Percentiles rank a stretch among this genome's conserved stretches.
phyloP scores from a whole-genome alignment of 1,140 invertebrate genomes.

The Procambarus virginalis region DNA sequence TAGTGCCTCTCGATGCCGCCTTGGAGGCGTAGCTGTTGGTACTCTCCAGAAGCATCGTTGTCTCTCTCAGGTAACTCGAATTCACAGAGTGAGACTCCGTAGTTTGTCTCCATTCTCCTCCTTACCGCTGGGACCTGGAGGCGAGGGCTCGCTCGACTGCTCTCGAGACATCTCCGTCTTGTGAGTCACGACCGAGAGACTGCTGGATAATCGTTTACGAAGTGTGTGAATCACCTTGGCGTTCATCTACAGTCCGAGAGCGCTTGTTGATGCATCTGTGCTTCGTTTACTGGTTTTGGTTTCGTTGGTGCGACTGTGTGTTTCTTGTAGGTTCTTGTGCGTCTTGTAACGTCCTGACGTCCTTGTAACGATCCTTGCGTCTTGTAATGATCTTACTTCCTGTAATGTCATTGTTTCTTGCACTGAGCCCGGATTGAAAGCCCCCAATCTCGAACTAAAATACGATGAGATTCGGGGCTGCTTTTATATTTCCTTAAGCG shows the following conservation, averaged over 20 bases:
- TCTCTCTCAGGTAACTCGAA: constrained; percentile 50
- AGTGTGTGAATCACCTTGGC: neutral
- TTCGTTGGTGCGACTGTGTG: no score
- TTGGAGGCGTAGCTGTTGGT: neutral
- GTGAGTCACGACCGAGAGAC: no score
- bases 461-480: neutral
- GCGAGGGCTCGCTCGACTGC: neutral
- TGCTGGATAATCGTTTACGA: neutral
- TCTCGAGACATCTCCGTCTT: no score
- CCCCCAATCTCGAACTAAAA: neutral
- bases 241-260: no score
- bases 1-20: neutral
- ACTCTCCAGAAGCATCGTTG: constrained; percentile 48
- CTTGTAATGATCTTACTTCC: no score
- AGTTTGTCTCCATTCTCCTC: constrained; percentile 42
- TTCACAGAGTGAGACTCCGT: constrained; percentile 31
- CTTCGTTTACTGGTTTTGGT: no score
- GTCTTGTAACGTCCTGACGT: no score
- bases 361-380: no score
- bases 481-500: neutral
- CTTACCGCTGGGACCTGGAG: neutral
- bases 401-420: neutral
- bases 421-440: neutral
- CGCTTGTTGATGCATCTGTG: neutral
- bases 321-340: no score